Base-by-base conservation (phyloP, 1,140 invertebrate genomes). In the Euwallacea similis region DNA sequence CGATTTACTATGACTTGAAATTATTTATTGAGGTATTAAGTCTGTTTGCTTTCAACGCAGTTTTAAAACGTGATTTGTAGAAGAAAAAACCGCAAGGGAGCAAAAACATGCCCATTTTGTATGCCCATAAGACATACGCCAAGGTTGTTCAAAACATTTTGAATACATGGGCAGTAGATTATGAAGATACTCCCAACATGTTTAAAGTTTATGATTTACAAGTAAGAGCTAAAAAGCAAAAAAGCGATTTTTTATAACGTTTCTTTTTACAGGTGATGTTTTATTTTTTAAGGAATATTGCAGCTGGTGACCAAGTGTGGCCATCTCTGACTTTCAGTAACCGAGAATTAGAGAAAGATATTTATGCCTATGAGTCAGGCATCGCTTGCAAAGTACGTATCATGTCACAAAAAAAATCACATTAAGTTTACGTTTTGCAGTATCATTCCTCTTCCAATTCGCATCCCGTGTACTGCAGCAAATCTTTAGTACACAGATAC, bases 201-300 rank as follows among this genome's bases (percentile, higher is more conserved):
- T 84, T 87, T 73, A 72, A 77, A n/a, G 72, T 88, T 7, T 88
- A 88, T 75, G 82, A 82, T n/a, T 73, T 88, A 33, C 84, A 87
- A 65, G 59, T 56, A 44, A 58, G 50, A 7, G 16, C 8, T 33
- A 33, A 33, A 33, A 33, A 33, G 0, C 50, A 13, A 47, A 64
- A 15, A 46, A 64, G 44, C 7, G 2, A 50, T 21, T 13, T 16
- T 65, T 55, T 58, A 4, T 50, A n/a, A 33, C 21, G 4, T 33
- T 33, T 33, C 4, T 4, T 33, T 33, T 33, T 33, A 4, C 21
- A 69, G 46, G 73, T 75, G 0, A 64, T 88, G 8, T 85, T 88
- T 66, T 81, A 75, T 53, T 74, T 72, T 8, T 54, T 88, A n/a
- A 79, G 81, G 11, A 86, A 85, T 71, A 74, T 76, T 0, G 72